Evolutionary conservation across 2,888 invertebrate genomes (phyloP).

Genomic region (Cylloceria caligata): DNA sequence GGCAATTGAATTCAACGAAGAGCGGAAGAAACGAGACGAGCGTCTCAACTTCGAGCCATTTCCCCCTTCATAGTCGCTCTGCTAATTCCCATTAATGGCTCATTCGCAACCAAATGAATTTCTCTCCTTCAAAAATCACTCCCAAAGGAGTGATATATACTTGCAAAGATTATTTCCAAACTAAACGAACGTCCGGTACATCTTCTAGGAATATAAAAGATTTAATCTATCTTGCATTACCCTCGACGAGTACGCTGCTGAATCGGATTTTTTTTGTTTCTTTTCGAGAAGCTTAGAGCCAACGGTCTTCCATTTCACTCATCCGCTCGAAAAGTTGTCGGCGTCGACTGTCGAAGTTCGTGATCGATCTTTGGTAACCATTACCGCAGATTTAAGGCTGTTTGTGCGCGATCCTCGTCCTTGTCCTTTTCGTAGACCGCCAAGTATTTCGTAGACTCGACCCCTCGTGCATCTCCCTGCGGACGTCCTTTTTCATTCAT

Average conservation of each 20-base stretch:
- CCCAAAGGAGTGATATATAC: conserved; percentile 10
- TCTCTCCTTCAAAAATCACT: conserved; percentile 46
- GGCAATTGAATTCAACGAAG: conserved; percentile 60
- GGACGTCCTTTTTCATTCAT: conserved; percentile 30
- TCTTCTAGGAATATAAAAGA: neutral
- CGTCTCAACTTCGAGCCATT: conserved; percentile 36
- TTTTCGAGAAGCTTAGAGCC: neutral
- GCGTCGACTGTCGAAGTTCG: conserved; percentile 14
- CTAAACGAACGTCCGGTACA: neutral
- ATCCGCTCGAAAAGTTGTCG: neutral
- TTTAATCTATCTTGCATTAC: conserved; percentile 7
- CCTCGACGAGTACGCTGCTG: conserved; percentile 8
- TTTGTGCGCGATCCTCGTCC: conserved; percentile 50
- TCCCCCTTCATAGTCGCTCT: conserved; percentile 50
- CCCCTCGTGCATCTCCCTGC: conserved; percentile 40
- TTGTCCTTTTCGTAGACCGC: conserved; percentile 9
- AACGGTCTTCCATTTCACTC: conserved; percentile 19
- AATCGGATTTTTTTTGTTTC: conserved; percentile 17
- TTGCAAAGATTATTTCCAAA: neutral
- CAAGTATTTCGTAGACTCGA: conserved; percentile 32
- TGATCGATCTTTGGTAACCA: conserved; percentile 24
- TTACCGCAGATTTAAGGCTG: conserved; percentile 14
- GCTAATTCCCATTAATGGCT: conserved; percentile 66
- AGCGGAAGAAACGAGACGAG: conserved; percentile 33
- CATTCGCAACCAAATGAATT: conserved; percentile 50